phyloP scores from a whole-genome alignment of 2,113 vertebrate species.

The Nannospalax galili region DNA sequence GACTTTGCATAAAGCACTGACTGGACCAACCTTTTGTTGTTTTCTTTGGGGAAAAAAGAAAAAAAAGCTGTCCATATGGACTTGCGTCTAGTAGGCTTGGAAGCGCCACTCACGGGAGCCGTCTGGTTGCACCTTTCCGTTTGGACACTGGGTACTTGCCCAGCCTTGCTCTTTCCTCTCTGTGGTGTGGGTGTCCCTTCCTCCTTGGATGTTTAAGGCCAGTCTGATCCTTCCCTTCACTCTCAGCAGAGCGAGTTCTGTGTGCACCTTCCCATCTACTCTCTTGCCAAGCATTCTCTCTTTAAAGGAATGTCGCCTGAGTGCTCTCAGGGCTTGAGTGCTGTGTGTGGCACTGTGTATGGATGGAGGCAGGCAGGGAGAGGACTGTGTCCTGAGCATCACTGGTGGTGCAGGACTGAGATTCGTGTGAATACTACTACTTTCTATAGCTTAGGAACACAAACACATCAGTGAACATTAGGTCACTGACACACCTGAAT shows the following conservation, averaged over 20 bases:
- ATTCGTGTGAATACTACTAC: background rate
- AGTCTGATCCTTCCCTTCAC: too few relatives aligned
- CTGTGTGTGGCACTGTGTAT: background rate
- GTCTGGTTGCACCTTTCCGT: rapidly evolving
- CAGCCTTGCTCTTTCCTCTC: too few relatives aligned
- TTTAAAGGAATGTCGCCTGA: background rate
- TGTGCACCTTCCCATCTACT: too few relatives aligned
- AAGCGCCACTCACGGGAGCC: rapidly evolving
- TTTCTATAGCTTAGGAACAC: background rate
- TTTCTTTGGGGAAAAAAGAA: background rate
- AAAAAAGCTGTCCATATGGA: background rate
- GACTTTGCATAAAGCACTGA: background rate
- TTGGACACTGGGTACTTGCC: rapidly evolving
- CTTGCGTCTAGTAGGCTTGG: background rate
- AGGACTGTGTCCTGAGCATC: rapidly evolving
- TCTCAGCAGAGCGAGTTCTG: background rate
- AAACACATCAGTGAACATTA: rapidly evolving
- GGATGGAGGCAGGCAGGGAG: background rate
- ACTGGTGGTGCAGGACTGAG: rapidly evolving
- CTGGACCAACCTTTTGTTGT: background rate
- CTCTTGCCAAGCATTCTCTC: background rate
- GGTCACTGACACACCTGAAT: rapidly evolving
- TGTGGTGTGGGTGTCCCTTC: rapidly evolving
- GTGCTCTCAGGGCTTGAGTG: background rate
- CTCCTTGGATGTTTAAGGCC: background rate